Evolutionary conservation across 2,888 invertebrate genomes (phyloP), one percentile per base, ranked within the genome.

Genomic region (Ormyrus labotus): DNA sequence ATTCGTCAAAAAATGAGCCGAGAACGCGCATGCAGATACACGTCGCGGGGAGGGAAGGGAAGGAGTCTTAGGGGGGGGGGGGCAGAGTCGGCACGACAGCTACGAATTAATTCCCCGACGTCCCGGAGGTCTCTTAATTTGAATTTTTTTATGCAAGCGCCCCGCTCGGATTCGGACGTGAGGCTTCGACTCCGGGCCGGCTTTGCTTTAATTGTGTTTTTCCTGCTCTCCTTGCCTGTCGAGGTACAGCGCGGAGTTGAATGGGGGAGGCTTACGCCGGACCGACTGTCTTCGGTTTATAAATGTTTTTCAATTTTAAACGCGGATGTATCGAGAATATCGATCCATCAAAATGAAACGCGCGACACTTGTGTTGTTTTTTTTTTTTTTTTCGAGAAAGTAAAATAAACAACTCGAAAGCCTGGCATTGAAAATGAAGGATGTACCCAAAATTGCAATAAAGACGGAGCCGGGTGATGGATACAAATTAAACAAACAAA

Each of bases 61-160:
- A 7, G 13, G 8, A 47, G 73, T 5, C 65, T 74, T 58, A 67
- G 50, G 60, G 63, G 63, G 57, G 76, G 48, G 50, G 60, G 63
- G 63, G 57, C 71, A 34, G 71, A 79, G 58, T 5, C 74, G n/a
- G n/a, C 69, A 68, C 60, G 80, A 82, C 82, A 80, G 82, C 82
- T 80, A 80, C 80, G 80, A 82, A 82, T 82, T 82, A 82, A 82
- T 82, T 80, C 78, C 55, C 63, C 47, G 50, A 34, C 74, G 53
- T 78, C 61, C 60, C 61, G 78, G 80, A 77, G 75, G 80, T 80
- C 82, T 82, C 78, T 78, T 73, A 77, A 81, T 84, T 86, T 82
- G 80, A 84, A 83, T 85, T 83, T 80, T 82, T 78, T 80, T 69
- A 50, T 47, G 53, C 48, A 50, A 11, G n/a, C 65, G 51, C 65